A percentile compares a stretch with the other conserved stretches of the same genome.
phyloP scores from a whole-genome alignment of 2,888 invertebrate genomes.

The Lithophane semibrunnea region DNA sequence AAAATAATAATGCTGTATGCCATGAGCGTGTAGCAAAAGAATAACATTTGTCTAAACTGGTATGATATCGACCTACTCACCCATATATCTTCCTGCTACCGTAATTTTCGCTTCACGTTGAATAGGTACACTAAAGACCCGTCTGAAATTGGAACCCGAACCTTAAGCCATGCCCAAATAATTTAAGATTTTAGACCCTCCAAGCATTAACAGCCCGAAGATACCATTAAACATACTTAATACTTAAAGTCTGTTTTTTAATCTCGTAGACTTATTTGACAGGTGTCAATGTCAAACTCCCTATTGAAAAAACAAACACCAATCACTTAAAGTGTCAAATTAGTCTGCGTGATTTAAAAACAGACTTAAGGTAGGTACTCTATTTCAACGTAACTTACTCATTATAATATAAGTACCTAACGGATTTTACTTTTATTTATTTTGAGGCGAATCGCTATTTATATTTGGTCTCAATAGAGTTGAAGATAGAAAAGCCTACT shows the following conservation, averaged over 20 bases:
- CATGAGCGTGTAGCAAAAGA: neutral
- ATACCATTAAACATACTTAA: slow-evolving; percentile 50
- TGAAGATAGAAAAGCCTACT: slow-evolving; percentile 14
- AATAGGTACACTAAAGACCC: slow-evolving; percentile 33
- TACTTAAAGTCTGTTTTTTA: neutral
- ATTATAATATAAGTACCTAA: neutral
- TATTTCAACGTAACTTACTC: slow-evolving; percentile 5
- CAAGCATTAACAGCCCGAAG: slow-evolving; percentile 51
- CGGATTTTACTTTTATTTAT: neutral
- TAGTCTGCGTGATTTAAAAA: too few species aligned
- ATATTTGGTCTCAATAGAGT: slow-evolving; percentile 16
- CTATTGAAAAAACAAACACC: too few species aligned
- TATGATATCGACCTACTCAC: slow-evolving; percentile 1
- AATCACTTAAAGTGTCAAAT: too few species aligned
- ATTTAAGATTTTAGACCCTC: slow-evolving; percentile 42
- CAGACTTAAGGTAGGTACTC: neutral
- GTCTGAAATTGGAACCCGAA: slow-evolving; percentile 37
- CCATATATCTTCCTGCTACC: slow-evolving; percentile 25
- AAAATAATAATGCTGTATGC: neutral
- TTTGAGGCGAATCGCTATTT: slow-evolving; percentile 8
- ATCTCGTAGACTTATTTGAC: too few species aligned
- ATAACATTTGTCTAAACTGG: neutral
- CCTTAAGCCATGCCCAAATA: slow-evolving; percentile 40
- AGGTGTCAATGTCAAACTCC: too few species aligned
- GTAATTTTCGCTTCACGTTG: slow-evolving; percentile 46